These are phyloP conservation scores for Bursaphelenchus mucronatus DNA, from an alignment of 1,140 invertebrate species.

Conservation along the genomic window DNA sequence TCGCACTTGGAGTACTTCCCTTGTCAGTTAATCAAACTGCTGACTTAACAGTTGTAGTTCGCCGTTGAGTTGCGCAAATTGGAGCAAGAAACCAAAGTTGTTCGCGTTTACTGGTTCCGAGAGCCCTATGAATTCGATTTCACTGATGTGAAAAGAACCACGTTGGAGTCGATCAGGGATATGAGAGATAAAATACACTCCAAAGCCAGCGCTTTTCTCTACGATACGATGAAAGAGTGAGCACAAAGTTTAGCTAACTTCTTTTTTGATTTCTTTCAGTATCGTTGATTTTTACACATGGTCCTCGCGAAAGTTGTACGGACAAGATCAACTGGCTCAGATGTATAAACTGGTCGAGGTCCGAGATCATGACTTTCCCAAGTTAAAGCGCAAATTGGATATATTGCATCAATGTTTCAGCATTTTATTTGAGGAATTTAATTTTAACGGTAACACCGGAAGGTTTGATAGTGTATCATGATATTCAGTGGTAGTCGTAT, in stretches of 20 bases:
- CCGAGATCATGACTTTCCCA: slow-evolving; percentile 31
- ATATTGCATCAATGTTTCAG: slow-evolving; percentile 27
- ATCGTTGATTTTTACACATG: slow-evolving; percentile 38
- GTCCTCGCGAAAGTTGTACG: slow-evolving; percentile 31
- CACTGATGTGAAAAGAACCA: slow-evolving; percentile 30
- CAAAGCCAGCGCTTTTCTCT: neutral
- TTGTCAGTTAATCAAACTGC: too few species aligned
- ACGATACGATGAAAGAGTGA: slow-evolving; percentile 12
- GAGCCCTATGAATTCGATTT: slow-evolving; percentile 35
- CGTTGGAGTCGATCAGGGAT: slow-evolving; percentile 18
- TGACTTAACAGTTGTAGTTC: neutral
- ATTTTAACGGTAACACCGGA: slow-evolving; percentile 25
- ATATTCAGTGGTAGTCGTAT: too few species aligned
- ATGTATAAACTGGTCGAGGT: slow-evolving; percentile 34
- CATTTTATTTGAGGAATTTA: slow-evolving; percentile 27
- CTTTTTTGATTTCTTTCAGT: slow-evolving; percentile 16
- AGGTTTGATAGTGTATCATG: neutral
- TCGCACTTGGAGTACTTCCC: too few species aligned
- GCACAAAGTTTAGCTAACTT: neutral
- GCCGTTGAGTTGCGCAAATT: neutral
- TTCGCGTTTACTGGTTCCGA: slow-evolving; percentile 28
- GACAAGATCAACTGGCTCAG: slow-evolving; percentile 36
- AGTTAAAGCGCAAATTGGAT: slow-evolving; percentile 27
- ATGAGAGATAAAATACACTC: slow-evolving; percentile 11
- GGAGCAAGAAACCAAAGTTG: slow-evolving; percentile 1